These are phyloP conservation scores for Trachops cirrhosus DNA, from an alignment of 2,797 vertebrate genomes.

Conservation along the genomic window DNA sequence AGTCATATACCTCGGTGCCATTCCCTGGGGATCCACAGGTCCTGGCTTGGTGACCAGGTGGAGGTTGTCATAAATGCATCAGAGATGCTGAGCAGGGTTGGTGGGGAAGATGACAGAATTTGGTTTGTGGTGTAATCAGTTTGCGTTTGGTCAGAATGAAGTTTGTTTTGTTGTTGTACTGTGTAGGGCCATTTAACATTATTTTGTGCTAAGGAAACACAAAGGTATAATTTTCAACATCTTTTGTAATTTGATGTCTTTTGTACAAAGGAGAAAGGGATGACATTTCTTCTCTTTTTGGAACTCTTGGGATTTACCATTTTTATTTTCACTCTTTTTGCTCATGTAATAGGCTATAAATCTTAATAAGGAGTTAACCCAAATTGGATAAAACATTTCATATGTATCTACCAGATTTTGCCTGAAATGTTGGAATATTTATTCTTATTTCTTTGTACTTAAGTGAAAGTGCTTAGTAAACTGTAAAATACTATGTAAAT, in stretches of 20 bases:
- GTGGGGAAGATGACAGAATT: neutral
- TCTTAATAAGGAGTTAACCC: neutral
- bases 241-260: neutral
- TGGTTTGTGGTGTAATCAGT: neutral
- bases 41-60: neutral
- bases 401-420: neutral
- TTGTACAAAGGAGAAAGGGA: neutral
- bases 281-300: neutral
- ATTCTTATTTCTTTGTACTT: slow-evolving; percentile 9
- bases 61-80: too few species aligned
- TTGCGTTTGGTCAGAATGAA: neutral
- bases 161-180: neutral
- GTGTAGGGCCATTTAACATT: neutral
- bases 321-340: slow-evolving; percentile 36
- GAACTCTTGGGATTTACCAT: neutral
- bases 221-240: neutral
- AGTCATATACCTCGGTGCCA: neutral
- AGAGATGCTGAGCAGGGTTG: neutral
- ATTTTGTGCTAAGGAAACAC: neutral
- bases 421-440: neutral
- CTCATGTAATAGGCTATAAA: neutral
- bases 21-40: neutral
- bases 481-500: neutral
- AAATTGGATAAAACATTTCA: neutral
- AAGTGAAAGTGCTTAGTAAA: neutral